These are phyloP conservation scores for Archilochus colubris DNA, from an alignment of 2,113 vertebrate genomes.

Conservation along the genomic window DNA sequence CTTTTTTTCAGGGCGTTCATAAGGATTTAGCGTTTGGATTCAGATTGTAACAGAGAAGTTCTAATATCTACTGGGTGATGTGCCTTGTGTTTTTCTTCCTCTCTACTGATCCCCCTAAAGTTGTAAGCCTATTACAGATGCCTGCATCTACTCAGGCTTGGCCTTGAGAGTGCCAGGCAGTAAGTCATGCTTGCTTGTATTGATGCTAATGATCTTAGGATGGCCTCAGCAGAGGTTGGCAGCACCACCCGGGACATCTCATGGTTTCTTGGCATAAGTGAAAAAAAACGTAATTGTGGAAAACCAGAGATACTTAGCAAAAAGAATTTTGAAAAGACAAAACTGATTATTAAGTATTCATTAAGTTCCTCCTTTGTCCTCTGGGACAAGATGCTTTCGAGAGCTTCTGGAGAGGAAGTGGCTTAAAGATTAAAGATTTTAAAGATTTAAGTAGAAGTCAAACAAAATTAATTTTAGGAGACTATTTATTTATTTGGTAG, in stretches of 20 bases:
- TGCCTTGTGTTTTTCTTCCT: neutral
- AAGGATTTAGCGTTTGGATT: neutral
- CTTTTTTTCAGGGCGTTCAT: neutral
- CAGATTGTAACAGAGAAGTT: neutral
- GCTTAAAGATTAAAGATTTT: neutral
- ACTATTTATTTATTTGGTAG: neutral
- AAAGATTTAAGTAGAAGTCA: neutral
- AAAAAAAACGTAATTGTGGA: neutral
- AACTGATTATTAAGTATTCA: neutral
- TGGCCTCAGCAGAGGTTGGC: neutral
- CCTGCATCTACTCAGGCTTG: neutral
- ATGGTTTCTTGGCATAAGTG: neutral
- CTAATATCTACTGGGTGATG: neutral
- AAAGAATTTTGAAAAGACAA: neutral
- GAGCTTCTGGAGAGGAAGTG: neutral
- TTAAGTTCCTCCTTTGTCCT: neutral
- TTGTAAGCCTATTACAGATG: neutral
- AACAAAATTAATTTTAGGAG: neutral
- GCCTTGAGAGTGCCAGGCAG: neutral
- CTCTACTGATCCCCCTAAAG: neutral
- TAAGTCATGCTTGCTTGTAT: neutral
- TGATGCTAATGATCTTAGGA: neutral
- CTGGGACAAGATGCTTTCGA: neutral
- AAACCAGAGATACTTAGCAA: neutral
- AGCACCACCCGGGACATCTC: neutral